Percentiles rank a stretch among this genome's conserved stretches.
Evolutionary conservation across 2,113 vertebrate genomes (phyloP).

Genomic region (Serinus canaria): DNA sequence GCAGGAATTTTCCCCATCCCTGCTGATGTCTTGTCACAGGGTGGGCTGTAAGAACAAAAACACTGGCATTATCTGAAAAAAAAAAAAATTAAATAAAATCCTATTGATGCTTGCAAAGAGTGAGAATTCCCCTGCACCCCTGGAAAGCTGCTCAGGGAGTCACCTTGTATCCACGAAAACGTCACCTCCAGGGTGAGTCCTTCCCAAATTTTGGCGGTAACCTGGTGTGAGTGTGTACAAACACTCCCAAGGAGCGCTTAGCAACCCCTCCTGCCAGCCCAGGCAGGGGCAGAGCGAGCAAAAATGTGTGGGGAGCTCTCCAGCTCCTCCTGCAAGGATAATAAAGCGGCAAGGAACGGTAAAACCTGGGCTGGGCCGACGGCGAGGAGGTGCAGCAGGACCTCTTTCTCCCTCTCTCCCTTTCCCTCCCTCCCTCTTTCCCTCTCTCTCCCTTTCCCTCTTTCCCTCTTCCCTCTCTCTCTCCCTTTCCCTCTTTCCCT

Average conservation of each 20-base stretch:
- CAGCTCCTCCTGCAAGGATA: constrained; percentile 7
- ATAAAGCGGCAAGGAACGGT: neutral
- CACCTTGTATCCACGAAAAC: neutral
- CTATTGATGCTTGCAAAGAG: neutral
- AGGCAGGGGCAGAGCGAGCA: neutral
- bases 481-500: too few relatives aligned
- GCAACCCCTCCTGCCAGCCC: constrained; percentile 50
- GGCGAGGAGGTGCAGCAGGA: neutral
- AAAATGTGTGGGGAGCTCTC: neutral
- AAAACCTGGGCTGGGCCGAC: neutral
- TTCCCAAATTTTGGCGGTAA: neutral
- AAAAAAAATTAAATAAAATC: neutral
- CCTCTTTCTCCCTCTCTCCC: neutral
- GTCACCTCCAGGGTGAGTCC: neutral
- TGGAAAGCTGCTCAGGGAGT: neutral
- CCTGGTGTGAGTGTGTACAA: constrained; percentile 28
- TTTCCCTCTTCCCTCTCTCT: too few relatives aligned
- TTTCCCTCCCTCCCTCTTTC: rapidly evolving
- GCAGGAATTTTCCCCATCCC: neutral
- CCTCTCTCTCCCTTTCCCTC: rapidly evolving
- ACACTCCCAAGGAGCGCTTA: constrained; percentile 52
- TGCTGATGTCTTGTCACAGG: neutral
- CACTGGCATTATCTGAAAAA: neutral
- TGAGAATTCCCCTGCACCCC: neutral
- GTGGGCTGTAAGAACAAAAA: neutral